phyloP scores from a whole-genome alignment of 2,113 vertebrate genomes.

The Machaerirhynchus nigripectus region DNA sequence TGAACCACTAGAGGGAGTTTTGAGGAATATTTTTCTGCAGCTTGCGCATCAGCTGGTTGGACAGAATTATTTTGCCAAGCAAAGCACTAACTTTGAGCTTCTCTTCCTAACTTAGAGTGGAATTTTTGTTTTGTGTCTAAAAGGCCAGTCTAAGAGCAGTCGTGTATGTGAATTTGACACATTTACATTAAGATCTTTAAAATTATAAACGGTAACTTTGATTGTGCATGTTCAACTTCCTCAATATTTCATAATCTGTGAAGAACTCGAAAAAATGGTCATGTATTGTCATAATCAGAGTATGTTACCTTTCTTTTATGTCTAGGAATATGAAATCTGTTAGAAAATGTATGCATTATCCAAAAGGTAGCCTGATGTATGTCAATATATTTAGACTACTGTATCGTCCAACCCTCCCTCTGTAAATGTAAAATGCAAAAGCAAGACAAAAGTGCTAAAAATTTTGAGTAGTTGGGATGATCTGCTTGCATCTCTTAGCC shows the following conservation, averaged over 20 bases:
- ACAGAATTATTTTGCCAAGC: neutral
- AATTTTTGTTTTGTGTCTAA: neutral
- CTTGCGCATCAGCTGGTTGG: neutral
- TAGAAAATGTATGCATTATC: neutral
- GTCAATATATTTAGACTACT: neutral
- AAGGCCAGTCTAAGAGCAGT: neutral
- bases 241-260: neutral
- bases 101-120: neutral
- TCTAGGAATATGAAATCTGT: neutral
- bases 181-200: neutral
- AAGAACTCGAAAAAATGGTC: neutral
- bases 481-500: neutral
- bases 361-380: neutral
- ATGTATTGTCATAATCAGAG: neutral
- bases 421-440: neutral
- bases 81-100: neutral
- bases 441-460: neutral
- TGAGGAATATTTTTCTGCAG: neutral
- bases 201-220: neutral
- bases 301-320: neutral
- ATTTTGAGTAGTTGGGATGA: neutral
- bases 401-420: neutral
- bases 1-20: conserved; percentile 27
- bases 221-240: neutral
- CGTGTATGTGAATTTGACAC: neutral